phyloP scores from a whole-genome alignment of 2,888 invertebrate genomes.

The Cosmorhoe ocellata region DNA sequence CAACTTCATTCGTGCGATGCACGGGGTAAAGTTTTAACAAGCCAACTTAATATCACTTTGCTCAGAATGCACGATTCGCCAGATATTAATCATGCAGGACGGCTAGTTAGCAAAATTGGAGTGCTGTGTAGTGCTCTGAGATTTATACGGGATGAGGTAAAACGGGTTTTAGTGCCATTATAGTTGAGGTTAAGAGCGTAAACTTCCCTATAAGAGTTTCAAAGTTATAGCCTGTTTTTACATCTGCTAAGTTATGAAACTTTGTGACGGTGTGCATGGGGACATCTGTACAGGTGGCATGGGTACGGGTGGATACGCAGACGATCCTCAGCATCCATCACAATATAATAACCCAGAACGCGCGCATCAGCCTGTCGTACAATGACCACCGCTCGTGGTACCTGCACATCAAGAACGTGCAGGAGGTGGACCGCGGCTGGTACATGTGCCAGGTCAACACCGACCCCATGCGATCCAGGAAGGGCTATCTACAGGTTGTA shows the following conservation, averaged over 20 bases:
- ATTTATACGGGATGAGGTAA: slow-evolving; percentile 45
- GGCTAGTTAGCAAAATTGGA: slow-evolving; percentile 76
- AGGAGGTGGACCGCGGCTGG: slow-evolving; percentile 94
- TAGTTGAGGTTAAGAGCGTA: slow-evolving; percentile 26
- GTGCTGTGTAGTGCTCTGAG: slow-evolving; percentile 56
- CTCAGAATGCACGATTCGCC: slow-evolving; percentile 76
- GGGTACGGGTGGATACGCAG: slow-evolving; percentile 96
- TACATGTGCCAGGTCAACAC: slow-evolving; percentile 97
- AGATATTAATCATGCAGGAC: slow-evolving; percentile 79
- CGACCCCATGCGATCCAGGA: slow-evolving; percentile 95
- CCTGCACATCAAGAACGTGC: slow-evolving; percentile 93
- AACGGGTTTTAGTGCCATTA: slow-evolving; percentile 36
- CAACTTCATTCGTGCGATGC: slow-evolving; percentile 68
- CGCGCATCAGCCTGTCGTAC: slow-evolving; percentile 92
- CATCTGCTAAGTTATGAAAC: not conserved
- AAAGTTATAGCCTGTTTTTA: slow-evolving; percentile 20
- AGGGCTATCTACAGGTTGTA: slow-evolving; percentile 95
- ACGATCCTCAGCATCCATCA: slow-evolving; percentile 96
- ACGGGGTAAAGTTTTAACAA: slow-evolving; percentile 79
- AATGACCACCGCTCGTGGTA: slow-evolving; percentile 96
- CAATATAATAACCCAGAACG: slow-evolving; percentile 95
- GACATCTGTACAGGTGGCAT: slow-evolving; percentile 87
- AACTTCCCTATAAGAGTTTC: slow-evolving; percentile 26
- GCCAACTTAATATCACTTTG: slow-evolving; percentile 82
- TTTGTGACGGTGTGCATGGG: not conserved